Conservation (phyloP, 2,797 vertebrate genomes). For the Dallia pectoralis region DNA sequence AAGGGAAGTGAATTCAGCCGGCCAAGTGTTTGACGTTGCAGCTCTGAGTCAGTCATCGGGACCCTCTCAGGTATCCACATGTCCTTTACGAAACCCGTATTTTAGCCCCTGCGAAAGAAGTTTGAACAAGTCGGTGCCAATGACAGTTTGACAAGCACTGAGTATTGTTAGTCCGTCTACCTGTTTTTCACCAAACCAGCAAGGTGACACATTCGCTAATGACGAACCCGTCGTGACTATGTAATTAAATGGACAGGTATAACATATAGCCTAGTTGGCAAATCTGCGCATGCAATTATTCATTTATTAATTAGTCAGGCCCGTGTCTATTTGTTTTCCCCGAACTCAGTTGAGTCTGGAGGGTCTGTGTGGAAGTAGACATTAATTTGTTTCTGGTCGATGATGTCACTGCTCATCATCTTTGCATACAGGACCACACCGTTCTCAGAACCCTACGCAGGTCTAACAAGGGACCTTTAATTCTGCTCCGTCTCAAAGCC, state of each 20-base stretch:
- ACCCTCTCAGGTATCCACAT: background rate
- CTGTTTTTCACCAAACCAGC: background rate
- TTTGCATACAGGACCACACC: slow-evolving; percentile 48
- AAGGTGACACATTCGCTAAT: background rate
- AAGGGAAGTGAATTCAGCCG: slow-evolving; percentile 20
- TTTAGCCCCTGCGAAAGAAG: slow-evolving; percentile 13
- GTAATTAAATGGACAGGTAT: background rate
- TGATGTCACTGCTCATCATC: slow-evolving; percentile 32
- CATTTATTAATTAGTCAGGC: background rate
- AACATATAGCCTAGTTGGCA: background rate
- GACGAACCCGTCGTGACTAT: background rate
- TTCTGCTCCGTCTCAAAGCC: slow-evolving; percentile 49
- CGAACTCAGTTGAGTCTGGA: no score
- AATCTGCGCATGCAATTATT: background rate
- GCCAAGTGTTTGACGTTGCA: background rate
- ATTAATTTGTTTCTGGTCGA: slow-evolving; percentile 10
- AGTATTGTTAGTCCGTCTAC: background rate
- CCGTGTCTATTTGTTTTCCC: background rate
- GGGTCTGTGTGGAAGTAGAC: background rate
- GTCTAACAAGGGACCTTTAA: slow-evolving; percentile 50
- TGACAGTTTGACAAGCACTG: no score
- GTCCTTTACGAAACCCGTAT: slow-evolving; percentile 13
- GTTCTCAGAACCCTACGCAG: slow-evolving; percentile 39
- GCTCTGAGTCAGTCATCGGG: background rate
- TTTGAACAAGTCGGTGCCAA: background rate